Evolutionary conservation across 2,888 invertebrate species (phyloP), one percentile per base, ranked within the genome.

Genomic region (Galerucella nymphaeae): DNA sequence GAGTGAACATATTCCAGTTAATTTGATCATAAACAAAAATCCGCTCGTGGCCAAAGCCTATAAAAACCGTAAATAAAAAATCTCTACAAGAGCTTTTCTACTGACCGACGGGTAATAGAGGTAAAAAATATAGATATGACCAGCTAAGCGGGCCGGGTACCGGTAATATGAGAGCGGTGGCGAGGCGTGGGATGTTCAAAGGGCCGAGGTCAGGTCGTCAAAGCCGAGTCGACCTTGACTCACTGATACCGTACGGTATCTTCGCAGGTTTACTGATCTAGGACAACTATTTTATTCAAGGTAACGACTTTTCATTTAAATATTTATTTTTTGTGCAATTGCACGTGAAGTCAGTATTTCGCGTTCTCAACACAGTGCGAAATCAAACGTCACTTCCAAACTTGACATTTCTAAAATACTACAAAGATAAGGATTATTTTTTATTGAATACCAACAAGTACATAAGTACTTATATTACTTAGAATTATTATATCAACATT

Each of bases 211-310:
- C 61, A 62, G 61, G 61, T 42, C 61, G 61, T 62, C 61, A 62
- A 23, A 42, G 61, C 38, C 38, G 38, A 38, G 59, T 18, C 42
- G 63, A 70, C 70, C 70, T 70, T 70, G 70, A 70, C 70, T 70
- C 63, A 48, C 63, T 62, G 38, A 38, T 57, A 57, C 16, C 70
- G 55, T 64, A 45, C 38, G 42, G 45, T 42, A 42, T 62, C 9
- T 42, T 62, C 16, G 18, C 61, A 42, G 61, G 61, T 38, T 62
- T 41, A 18, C 61, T 62, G 5, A 62, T 42, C 18, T 18, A 18
- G 42, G 16, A 11, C 13, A 30, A 10, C 18, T 8, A 16, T 18
- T 6, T 53, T 16, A 16, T 2, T 16, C 18, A 53, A n/a, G 53
- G 53, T 53, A 53, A 16, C 53, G 53, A 16, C 9, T 38, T 38